Percentiles rank a stretch among this genome's conserved stretches.
Evolutionary conservation across 2,113 vertebrate species (phyloP).

Genomic region (Sebastes fasciatus): DNA sequence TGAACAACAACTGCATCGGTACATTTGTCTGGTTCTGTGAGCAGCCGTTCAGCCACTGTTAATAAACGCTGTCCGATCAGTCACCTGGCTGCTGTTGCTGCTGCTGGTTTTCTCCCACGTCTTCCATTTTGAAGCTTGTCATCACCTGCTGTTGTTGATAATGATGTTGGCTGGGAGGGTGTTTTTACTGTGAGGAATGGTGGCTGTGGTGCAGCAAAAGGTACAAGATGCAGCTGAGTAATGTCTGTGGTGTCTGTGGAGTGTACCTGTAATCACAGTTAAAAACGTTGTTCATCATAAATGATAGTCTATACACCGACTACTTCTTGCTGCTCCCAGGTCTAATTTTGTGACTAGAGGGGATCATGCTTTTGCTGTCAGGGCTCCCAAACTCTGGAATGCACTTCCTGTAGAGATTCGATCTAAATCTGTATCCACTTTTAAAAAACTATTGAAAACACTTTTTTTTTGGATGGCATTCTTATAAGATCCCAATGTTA

Average conservation of each 20-base stretch:
- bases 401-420: too few species aligned
- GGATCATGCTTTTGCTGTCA: too few species aligned
- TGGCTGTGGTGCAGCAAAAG: background rate
- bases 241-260: background rate
- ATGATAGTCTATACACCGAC: background rate
- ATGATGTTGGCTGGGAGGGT: conserved; percentile 10
- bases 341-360: too few species aligned
- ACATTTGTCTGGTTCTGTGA: conserved; percentile 22
- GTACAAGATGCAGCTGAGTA: conserved; percentile 11
- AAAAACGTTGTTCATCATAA: background rate
- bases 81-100: conserved; percentile 16
- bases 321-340: too few species aligned
- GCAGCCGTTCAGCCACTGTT: background rate
- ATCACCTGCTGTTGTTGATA: conserved; percentile 27
- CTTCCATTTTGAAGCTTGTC: conserved; percentile 13
- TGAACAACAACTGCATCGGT: conserved; percentile 27
- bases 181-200: conserved; percentile 7
- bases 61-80: conserved; percentile 21
- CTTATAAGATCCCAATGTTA: too few species aligned
- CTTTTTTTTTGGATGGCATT: too few species aligned
- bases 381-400: too few species aligned
- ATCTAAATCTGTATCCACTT: too few species aligned
- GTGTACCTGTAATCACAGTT: background rate
- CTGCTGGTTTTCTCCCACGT: conserved; percentile 8
- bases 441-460: too few species aligned